Evolutionary conservation across 2,113 vertebrate species (phyloP).

Genomic region (Canis aureus): DNA sequence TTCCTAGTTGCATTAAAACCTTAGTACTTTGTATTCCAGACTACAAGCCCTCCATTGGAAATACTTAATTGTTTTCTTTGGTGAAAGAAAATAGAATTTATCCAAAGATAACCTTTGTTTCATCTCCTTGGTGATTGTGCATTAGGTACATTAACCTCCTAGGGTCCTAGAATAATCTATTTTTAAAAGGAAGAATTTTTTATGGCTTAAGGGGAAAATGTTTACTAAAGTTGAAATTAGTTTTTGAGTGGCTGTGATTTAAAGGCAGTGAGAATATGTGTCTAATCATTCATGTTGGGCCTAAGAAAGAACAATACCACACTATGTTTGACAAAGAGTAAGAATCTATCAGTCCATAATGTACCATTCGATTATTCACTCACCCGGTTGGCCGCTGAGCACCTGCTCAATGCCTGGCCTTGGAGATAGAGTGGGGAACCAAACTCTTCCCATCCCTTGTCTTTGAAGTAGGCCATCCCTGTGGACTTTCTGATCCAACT

Average conservation of each 20-base stretch:
- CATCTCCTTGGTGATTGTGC: background rate
- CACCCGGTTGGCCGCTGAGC: background rate
- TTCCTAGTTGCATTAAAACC: background rate
- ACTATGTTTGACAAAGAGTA: background rate
- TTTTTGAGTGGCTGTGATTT: background rate
- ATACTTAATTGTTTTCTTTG: background rate
- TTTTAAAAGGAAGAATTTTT: background rate
- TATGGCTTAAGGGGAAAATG: background rate
- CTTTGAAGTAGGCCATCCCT: background rate
- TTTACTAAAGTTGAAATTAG: constrained; percentile 8
- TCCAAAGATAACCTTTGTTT: background rate
- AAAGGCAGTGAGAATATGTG: background rate
- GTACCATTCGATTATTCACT: background rate
- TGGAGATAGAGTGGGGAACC: background rate
- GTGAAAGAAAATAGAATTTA: constrained; percentile 9
- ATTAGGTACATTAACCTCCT: background rate
- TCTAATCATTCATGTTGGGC: background rate
- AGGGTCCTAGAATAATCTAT: background rate
- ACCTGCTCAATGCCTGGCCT: background rate
- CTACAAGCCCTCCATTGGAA: background rate
- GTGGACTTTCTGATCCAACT: background rate
- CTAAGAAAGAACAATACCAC: background rate
- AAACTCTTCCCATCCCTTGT: background rate
- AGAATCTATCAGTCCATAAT: background rate
- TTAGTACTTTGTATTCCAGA: background rate